phyloP scores from a whole-genome alignment of 2,888 invertebrate species.

The Bugulina stolonifera region DNA sequence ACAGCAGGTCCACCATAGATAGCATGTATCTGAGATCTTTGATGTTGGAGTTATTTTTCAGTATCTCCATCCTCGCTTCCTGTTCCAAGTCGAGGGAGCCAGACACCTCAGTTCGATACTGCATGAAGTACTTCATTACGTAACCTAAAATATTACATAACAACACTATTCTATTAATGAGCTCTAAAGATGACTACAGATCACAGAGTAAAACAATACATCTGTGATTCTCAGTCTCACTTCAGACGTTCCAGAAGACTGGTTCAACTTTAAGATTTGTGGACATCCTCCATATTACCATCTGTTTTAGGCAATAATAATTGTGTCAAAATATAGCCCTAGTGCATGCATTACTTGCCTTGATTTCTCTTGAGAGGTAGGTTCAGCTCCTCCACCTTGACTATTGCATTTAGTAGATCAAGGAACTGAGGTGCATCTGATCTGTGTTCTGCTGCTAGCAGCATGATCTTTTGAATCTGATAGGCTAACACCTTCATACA shows the following conservation, averaged over 20 bases:
- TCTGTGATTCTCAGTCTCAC: too few relatives aligned
- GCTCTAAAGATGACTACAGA: too few relatives aligned
- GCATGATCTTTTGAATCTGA: slow-evolving; percentile 46
- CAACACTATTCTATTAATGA: too few relatives aligned
- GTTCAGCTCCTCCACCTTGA: slow-evolving; percentile 50
- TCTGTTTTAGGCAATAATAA: too few relatives aligned
- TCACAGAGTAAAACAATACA: too few relatives aligned
- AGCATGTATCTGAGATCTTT: slow-evolving; percentile 39
- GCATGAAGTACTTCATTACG: slow-evolving; percentile 53
- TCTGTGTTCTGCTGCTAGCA: slow-evolving; percentile 40
- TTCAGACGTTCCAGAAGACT: too few relatives aligned
- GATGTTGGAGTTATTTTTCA: slow-evolving; percentile 30
- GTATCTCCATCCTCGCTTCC: slow-evolving; percentile 19
- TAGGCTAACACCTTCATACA: slow-evolving; percentile 40
- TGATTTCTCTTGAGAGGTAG: slow-evolving; percentile 51
- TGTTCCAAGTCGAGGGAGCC: slow-evolving; percentile 40
- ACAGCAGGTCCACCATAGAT: slow-evolving; percentile 47
- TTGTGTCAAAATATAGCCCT: too few relatives aligned
- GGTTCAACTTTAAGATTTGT: too few relatives aligned
- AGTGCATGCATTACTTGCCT: too few relatives aligned
- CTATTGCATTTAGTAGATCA: slow-evolving; percentile 47
- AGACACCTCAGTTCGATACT: slow-evolving; percentile 45
- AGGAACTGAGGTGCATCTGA: slow-evolving; percentile 46
- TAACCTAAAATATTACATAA: slow-evolving; percentile 34
- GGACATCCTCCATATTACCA: too few relatives aligned